A percentile compares a stretch with the other conserved stretches of the same genome.
Evolutionary conservation across 64 coral and sea anemone genomes (phyloP).

Genomic region (Montipora foliosa): DNA sequence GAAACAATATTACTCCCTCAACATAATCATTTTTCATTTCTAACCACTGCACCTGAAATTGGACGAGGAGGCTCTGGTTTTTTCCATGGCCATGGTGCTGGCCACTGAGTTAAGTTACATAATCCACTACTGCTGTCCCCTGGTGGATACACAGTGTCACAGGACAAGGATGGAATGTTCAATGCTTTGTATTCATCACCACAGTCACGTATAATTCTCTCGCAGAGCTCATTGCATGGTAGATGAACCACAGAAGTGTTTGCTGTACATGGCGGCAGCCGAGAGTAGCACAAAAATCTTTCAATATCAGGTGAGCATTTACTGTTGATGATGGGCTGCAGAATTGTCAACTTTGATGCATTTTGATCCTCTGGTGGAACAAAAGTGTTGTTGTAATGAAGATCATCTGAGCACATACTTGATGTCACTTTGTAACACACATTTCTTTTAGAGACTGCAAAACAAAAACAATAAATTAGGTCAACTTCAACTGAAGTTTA

Average conservation of each 20-base stretch:
- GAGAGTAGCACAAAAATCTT: constrained; percentile 57
- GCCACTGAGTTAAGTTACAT: constrained; percentile 74
- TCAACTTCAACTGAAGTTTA: not conserved
- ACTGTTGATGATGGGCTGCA: constrained; percentile 57
- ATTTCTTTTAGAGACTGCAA: constrained; percentile 17
- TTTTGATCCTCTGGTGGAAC: constrained; percentile 48
- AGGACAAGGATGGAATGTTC: constrained; percentile 15
- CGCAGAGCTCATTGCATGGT: constrained; percentile 74
- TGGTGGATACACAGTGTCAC: constrained; percentile 64
- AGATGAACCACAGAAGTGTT: constrained; percentile 55
- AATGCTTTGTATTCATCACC: not conserved
- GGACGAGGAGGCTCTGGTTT: constrained; percentile 21
- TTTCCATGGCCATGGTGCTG: constrained; percentile 75
- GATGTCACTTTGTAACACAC: constrained; percentile 55
- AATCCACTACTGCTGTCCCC: constrained; percentile 37
- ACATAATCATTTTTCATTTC: not conserved
- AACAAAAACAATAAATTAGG: constrained; percentile 24
- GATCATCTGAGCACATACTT: constrained; percentile 39
- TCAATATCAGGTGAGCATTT: constrained; percentile 71
- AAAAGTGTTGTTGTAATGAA: constrained; percentile 71
- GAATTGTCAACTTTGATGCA: not conserved
- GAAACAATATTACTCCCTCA: not conserved
- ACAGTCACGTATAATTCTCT: constrained; percentile 56
- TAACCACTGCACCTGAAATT: not conserved
- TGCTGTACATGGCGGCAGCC: constrained; percentile 62